Conservation (phyloP, 2,888 invertebrate genomes). For the Elysia crispata region DNA sequence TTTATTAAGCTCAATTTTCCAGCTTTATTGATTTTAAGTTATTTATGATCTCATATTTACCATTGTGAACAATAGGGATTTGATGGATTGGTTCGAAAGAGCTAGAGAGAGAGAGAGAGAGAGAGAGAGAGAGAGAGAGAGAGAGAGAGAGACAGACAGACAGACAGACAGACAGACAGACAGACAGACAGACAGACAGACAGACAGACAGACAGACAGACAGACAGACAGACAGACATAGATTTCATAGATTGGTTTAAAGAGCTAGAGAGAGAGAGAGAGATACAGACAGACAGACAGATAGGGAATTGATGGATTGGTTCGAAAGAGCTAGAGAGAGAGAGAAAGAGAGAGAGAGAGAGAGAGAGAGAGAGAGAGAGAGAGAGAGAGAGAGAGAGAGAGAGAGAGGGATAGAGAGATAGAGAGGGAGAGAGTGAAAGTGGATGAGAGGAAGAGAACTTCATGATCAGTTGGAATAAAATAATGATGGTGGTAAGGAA, state of each 20-base stretch:
- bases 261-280: too few relatives aligned
- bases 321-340: too few relatives aligned
- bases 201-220: neutral
- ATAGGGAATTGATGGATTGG: too few relatives aligned
- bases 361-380: too few relatives aligned
- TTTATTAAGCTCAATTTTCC: neutral
- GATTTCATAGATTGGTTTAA: neutral
- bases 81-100: neutral
- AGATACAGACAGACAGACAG: too few relatives aligned
- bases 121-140: slow-evolving; percentile 12
- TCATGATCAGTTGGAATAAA: too few relatives aligned
- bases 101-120: slow-evolving; percentile 16
- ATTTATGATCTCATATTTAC: too few relatives aligned
- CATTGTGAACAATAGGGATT: neutral
- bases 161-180: neutral
- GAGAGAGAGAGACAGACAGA: slow-evolving; percentile 11
- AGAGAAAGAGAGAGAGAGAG: too few relatives aligned
- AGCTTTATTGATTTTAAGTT: too few relatives aligned
- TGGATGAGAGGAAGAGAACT: too few relatives aligned
- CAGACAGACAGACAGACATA: neutral
- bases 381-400: too few relatives aligned
- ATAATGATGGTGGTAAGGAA: neutral
- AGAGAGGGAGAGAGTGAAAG: slow-evolving; percentile 11
- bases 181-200: neutral
- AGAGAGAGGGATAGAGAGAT: too few relatives aligned